Base-by-base conservation (phyloP, 2,113 vertebrate genomes). In the Leuciscus idus region DNA sequence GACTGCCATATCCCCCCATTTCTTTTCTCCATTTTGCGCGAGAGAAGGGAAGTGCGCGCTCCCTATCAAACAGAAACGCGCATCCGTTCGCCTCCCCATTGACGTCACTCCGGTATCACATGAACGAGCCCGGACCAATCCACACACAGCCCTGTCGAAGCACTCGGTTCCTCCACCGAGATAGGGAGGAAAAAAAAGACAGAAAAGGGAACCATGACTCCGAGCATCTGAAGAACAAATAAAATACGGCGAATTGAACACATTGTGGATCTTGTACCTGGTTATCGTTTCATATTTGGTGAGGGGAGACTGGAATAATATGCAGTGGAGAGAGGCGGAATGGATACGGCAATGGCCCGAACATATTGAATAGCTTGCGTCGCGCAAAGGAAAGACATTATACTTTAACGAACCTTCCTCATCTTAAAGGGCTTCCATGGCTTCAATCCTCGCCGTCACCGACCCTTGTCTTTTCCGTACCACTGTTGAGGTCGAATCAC, bases 71-170 rank as follows among this genome's bases (percentile, higher is more conserved):
- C 91, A 92, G 91, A 93, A 91, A 92, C 84, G 93, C 93, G 94
- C 95, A 95, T 95, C 95, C 94, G 95, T 91, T 95, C 89, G 92
- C 93, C 94, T 95, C 93, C 93, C 94, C 90, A 96, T 96, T 96
- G 95, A 96, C 95, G 95, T 96, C 95, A 96, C 92, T 91, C 86
- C 79, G 36, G 89, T 84, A 86, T 94, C 95, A 95, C 94, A 88
- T 96, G 95, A 93, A 91, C 91, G 79, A 75, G 89, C 76, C 5
- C 59, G 86, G 91, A 90, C 95, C 95, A 95, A 96, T 95, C 93
- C 83, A 91, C 72, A 91, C 68, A 70, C 59, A 55, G 80, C 80
- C 88, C 92, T 91, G 89, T 85, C 89, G 91, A 89, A 94, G 91
- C 84, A 91, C 93, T 92, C 90, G 90, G 92, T 92, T 90, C 90